Conservation (phyloP, 1,140 invertebrate genomes). For the Penaeus indicus region DNA sequence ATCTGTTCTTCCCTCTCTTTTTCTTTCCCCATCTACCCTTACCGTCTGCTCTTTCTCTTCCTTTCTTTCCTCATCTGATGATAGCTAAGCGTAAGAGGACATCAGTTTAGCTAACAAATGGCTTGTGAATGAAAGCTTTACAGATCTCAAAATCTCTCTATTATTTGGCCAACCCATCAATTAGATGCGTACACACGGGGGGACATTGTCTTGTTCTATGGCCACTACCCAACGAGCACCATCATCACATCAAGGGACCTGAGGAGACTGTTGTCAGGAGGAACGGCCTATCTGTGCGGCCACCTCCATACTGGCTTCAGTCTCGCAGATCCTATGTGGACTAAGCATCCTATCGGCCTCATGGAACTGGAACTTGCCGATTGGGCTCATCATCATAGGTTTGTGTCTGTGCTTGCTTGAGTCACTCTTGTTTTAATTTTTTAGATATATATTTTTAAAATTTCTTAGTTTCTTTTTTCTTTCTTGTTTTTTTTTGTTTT, state of each 20-base stretch:
- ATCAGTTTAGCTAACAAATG: too few species aligned
- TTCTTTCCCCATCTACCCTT: too few species aligned
- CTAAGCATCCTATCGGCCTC: conserved; percentile 41
- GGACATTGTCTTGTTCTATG: conserved; percentile 49
- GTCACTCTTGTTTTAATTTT: neutral
- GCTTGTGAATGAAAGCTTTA: neutral
- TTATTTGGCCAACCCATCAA: too few species aligned
- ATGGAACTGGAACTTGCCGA: conserved; percentile 55
- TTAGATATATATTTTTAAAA: neutral
- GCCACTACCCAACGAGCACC: conserved; percentile 53
- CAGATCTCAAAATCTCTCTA: neutral
- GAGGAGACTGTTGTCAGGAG: conserved; percentile 27
- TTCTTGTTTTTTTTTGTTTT: too few species aligned
- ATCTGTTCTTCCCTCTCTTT: too few species aligned
- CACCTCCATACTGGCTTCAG: conserved; percentile 52
- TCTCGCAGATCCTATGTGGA: conserved; percentile 49
- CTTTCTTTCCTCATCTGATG: too few species aligned
- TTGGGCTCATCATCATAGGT: conserved; percentile 54
- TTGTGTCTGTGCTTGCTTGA: neutral
- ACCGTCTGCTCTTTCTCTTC: too few species aligned
- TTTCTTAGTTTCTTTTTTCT: too few species aligned
- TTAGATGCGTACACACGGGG: conserved; percentile 39
- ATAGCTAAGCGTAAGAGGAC: too few species aligned
- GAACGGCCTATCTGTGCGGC: conserved; percentile 48
- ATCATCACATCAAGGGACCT: conserved; percentile 44